Conservation (phyloP, 2,888 invertebrate species). For the Trissoscelio sp. region DNA sequence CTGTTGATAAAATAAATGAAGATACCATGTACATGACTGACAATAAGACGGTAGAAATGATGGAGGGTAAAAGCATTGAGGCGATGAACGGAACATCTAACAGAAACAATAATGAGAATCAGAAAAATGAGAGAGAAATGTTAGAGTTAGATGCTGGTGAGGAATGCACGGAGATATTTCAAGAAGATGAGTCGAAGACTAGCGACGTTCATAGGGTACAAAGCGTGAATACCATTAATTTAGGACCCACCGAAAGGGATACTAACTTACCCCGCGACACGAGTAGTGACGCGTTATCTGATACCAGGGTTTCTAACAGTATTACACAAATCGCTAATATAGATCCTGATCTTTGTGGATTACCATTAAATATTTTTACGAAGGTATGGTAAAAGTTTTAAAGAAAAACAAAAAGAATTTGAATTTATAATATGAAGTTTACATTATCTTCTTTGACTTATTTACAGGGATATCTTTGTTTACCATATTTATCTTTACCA, state of each 20-base stretch:
- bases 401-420: not conserved
- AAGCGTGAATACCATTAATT: constrained; percentile 79
- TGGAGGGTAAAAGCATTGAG: constrained; percentile 80
- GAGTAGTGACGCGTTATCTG: constrained; percentile 87
- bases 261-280: constrained; percentile 88
- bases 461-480: constrained; percentile 92
- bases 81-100: constrained; percentile 70
- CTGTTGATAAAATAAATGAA: constrained; percentile 71
- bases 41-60: constrained; percentile 78
- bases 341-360: constrained; percentile 90
- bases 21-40: constrained; percentile 75
- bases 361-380: constrained; percentile 94
- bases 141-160: constrained; percentile 74
- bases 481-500: constrained; percentile 97
- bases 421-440: not conserved
- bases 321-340: constrained; percentile 87
- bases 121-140: constrained; percentile 69
- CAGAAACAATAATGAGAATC: constrained; percentile 75
- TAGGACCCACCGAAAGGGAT: constrained; percentile 81
- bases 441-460: too few relatives aligned
- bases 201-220: constrained; percentile 79
- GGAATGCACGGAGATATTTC: constrained; percentile 72
- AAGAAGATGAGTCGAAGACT: constrained; percentile 71
- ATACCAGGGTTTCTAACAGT: constrained; percentile 85
- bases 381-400: constrained; percentile 84